phyloP scores from a whole-genome alignment of 2,113 vertebrate genomes.

The Pseudorectes ferrugineus region DNA sequence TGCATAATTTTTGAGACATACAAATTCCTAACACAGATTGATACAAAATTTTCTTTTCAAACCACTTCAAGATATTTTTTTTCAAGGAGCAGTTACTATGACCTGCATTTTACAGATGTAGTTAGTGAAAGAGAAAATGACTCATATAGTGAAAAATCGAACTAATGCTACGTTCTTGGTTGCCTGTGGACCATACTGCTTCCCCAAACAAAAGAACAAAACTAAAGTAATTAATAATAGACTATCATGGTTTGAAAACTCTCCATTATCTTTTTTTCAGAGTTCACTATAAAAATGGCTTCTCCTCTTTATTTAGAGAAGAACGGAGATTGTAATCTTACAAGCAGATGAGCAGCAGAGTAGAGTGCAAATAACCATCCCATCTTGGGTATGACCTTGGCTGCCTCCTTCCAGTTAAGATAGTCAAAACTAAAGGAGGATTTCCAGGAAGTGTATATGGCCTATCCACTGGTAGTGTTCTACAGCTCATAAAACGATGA shows the following conservation, averaged over 20 bases:
- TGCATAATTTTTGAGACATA: not conserved
- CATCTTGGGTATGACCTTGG: not conserved
- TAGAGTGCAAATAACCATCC: not conserved
- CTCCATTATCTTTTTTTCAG: not conserved
- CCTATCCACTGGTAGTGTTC: not conserved
- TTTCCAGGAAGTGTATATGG: not conserved
- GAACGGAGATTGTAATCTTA: not conserved
- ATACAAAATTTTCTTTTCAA: not conserved
- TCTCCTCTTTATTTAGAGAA: not conserved
- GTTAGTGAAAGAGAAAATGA: not conserved
- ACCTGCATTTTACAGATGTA: not conserved
- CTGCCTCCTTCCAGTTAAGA: not conserved
- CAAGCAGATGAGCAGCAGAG: not conserved
- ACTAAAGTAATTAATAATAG: not conserved
- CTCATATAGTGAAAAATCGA: not conserved
- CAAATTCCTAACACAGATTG: not conserved
- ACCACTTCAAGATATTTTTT: not conserved
- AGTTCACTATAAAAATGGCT: not conserved
- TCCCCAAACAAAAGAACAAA: not conserved
- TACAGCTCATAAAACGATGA: not conserved
- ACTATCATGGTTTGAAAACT: not conserved
- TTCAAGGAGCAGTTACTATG: not conserved
- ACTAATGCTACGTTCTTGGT: not conserved
- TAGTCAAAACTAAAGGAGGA: not conserved
- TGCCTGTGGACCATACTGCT: not conserved